These are phyloP conservation scores for Beroe ovata DNA, from an alignment of 37 sponge, comb jelly and placozoan genomes.

Conservation along the genomic window DNA sequence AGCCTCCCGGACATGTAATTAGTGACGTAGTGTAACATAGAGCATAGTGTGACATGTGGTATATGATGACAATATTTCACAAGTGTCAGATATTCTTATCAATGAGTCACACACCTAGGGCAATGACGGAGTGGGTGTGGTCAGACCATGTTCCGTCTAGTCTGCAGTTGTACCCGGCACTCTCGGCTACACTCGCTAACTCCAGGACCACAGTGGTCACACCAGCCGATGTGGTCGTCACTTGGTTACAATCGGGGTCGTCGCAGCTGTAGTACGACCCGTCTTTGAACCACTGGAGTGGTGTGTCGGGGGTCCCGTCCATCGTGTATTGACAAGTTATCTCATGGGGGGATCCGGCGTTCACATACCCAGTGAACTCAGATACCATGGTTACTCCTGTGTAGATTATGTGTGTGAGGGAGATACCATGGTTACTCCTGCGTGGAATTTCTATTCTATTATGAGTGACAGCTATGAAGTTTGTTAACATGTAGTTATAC, in stretches of 20 bases:
- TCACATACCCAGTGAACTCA: not conserved
- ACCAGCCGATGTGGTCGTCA: not conserved
- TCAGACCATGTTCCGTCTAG: not conserved
- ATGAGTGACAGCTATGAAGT: no score
- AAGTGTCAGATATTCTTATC: no score
- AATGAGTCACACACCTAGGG: conserved; percentile 34
- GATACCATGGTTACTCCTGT: conserved; percentile 14
- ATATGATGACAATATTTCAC: no score
- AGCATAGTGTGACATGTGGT: no score
- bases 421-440: no score
- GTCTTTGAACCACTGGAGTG: conserved; percentile 11
- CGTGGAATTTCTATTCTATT: no score
- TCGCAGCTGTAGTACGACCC: not conserved
- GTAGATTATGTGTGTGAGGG: no score
- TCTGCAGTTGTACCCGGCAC: conserved; percentile 21
- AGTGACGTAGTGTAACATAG: no score
- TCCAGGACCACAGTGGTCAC: conserved; percentile 13
- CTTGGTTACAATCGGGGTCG: not conserved
- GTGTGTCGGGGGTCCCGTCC: not conserved
- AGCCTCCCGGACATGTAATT: no score
- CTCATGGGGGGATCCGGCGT: not conserved
- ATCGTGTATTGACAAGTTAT: conserved; percentile 24
- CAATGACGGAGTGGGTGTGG: conserved; percentile 15
- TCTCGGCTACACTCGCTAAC: not conserved
- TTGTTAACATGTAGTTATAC: no score